Base-by-base conservation (phyloP, 2,888 invertebrate genomes). In the Leptopilina drosophilae region DNA sequence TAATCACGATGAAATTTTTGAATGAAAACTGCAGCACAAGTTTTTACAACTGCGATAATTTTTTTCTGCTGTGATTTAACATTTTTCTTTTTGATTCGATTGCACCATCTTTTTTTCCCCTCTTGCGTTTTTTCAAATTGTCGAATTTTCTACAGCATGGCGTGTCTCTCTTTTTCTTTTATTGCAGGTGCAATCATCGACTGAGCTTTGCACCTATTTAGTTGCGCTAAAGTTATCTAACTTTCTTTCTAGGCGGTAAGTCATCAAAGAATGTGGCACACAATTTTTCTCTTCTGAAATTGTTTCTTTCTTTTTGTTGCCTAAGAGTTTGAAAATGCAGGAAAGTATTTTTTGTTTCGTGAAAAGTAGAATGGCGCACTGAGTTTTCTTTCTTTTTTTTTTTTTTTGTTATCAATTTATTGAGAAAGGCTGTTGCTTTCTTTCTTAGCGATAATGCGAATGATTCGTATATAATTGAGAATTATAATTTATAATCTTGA, bases 171-270 rank as follows among this genome's bases (percentile, higher is more conserved):
- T 84, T 84, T 81, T 84, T 83, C 82, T 84, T 86, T 85, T 83
- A 86, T 88, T 87, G 81, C 88, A 88, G 87, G 85, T 88, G 82
- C 83, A 83, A 86, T 82, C 82, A 84, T 80, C 83, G 83, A 81
- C 82, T 84, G 83, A 87, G 83, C 83, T 85, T 87, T 85, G 83
- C 82, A 80, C 82, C 85, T 85, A 86, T 87, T 88, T 87, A 82
- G 85, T 84, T 87, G 77, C 82, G 82, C 82, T 85, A 85, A 86
- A 82, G 81, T 88, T 88, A 83, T 80, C 85, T 88, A 87, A 85
- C 85, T 87, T 87, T 88, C 59, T 87, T 88, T 88, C 78, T 84
- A 88, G 87, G 82, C 84, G 88, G 87, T 88, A 85, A 88, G 88
- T 87, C 78, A 77, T 20, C 40, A 69, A 26, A 62, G 62, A 56